These are phyloP conservation scores for Enchytraeus crypticus DNA, from an alignment of 2,888 invertebrate genomes.

Conservation along the genomic window DNA sequence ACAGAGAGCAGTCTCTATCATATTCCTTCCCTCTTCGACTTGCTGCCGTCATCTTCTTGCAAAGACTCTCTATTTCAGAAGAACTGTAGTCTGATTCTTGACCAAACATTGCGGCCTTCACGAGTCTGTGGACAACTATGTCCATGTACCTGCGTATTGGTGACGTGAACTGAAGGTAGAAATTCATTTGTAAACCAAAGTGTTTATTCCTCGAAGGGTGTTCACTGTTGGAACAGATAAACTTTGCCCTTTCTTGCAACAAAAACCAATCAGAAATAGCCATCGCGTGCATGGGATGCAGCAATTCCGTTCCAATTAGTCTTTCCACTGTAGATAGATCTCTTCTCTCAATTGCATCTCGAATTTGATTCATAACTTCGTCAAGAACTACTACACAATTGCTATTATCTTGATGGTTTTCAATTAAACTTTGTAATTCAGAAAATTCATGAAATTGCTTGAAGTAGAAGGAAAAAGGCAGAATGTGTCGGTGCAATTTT, in stretches of 20 bases:
- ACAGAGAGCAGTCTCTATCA: background rate
- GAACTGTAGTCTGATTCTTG: background rate
- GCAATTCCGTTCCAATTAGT: background rate
- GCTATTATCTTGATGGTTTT: background rate
- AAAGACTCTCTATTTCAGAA: too few species aligned
- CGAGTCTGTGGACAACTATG: conserved; percentile 36
- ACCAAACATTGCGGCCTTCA: conserved; percentile 32
- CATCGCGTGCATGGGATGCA: conserved; percentile 35
- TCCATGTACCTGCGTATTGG: conserved; percentile 37
- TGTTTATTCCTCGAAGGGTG: conserved; percentile 20
- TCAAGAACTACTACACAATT: conserved; percentile 1
- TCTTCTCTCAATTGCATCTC: background rate
- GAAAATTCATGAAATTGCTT: background rate
- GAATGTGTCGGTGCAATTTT: background rate
- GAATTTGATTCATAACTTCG: background rate
- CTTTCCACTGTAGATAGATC: background rate
- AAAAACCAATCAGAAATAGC: conserved; percentile 30
- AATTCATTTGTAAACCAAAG: conserved; percentile 31
- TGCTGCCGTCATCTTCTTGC: too few species aligned
- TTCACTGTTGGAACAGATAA: conserved; percentile 25
- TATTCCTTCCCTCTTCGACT: too few species aligned
- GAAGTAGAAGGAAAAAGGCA: background rate
- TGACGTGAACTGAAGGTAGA: conserved; percentile 34
- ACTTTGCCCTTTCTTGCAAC: conserved; percentile 29
- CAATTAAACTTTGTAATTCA: background rate